Percentiles rank a stretch among this genome's conserved stretches.
phyloP scores from a whole-genome alignment of 2,797 vertebrate genomes.

The Oophaga sylvatica region DNA sequence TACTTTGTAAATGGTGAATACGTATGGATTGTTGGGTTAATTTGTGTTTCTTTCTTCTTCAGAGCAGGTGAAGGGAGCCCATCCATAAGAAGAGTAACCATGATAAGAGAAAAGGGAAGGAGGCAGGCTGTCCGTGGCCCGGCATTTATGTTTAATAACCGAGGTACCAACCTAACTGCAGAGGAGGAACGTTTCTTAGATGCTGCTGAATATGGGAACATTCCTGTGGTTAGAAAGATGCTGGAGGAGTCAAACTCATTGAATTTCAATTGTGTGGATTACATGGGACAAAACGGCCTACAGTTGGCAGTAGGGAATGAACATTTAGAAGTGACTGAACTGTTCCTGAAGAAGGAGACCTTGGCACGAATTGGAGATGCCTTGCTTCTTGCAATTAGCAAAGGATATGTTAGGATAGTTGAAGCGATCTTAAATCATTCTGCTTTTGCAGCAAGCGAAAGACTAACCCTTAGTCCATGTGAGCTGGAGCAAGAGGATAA shows the following conservation, averaged over 20 bases:
- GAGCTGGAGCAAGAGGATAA: slow-evolving; percentile 85
- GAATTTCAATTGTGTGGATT: slow-evolving; percentile 88
- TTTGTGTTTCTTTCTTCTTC: slow-evolving; percentile 32
- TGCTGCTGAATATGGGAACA: slow-evolving; percentile 87
- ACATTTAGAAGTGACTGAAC: slow-evolving; percentile 88
- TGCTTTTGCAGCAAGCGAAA: slow-evolving; percentile 79
- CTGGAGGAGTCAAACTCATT: slow-evolving; percentile 83
- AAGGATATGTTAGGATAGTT: slow-evolving; percentile 88
- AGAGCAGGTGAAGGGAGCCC: slow-evolving; percentile 79
- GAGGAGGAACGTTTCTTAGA: slow-evolving; percentile 88
- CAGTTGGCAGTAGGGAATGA: slow-evolving; percentile 88
- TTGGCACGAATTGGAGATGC: slow-evolving; percentile 87
- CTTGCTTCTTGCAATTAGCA: slow-evolving; percentile 87
- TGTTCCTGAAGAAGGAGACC: slow-evolving; percentile 84
- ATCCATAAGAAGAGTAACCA: slow-evolving; percentile 74
- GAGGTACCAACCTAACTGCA: slow-evolving; percentile 78
- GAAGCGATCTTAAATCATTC: slow-evolving; percentile 86
- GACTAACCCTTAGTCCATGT: slow-evolving; percentile 83
- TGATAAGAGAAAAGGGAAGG: slow-evolving; percentile 85
- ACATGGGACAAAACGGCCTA: slow-evolving; percentile 88
- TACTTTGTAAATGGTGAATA: background rate
- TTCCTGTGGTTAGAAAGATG: slow-evolving; percentile 89
- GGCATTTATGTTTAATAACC: slow-evolving; percentile 85
- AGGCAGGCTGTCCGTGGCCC: slow-evolving; percentile 84
- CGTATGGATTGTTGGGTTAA: background rate